phyloP scores from a whole-genome alignment of 2,797 vertebrate genomes.

The Onychomys torridus region DNA sequence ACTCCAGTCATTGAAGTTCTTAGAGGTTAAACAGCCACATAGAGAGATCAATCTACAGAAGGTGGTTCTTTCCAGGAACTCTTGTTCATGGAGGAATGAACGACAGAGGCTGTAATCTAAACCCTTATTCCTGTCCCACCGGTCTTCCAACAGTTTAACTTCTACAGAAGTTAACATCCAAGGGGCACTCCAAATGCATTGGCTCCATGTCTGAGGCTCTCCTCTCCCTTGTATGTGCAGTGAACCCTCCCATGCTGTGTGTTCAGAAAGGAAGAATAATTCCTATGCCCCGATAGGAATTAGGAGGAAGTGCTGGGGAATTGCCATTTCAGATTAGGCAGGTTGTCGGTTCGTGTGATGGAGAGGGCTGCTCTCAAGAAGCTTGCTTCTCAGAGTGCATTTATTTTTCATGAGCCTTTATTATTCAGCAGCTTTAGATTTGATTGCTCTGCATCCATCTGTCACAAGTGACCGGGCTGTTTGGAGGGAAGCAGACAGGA shows the following conservation, averaged over 20 bases:
- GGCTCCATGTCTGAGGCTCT: slow-evolving; percentile 36
- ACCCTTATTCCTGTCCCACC: slow-evolving; percentile 69
- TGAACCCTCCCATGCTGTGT: slow-evolving; percentile 43
- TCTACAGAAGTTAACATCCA: slow-evolving; percentile 76
- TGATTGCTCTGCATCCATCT: slow-evolving; percentile 40
- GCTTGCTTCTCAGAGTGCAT: slow-evolving; percentile 68
- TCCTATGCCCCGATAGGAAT: slow-evolving; percentile 75
- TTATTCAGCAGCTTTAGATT: slow-evolving; percentile 79
- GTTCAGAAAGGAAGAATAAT: slow-evolving; percentile 32
- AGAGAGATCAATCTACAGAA: neutral
- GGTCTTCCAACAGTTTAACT: slow-evolving; percentile 79
- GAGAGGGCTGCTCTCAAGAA: slow-evolving; percentile 74
- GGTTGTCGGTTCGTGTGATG: slow-evolving; percentile 29
- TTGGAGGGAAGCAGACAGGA: neutral
- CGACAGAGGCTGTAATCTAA: slow-evolving; percentile 72
- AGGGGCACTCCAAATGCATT: slow-evolving; percentile 75
- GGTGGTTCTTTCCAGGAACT: neutral
- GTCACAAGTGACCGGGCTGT: slow-evolving; percentile 51
- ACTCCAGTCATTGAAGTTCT: neutral
- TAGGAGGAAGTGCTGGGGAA: slow-evolving; percentile 72
- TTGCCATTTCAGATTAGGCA: slow-evolving; percentile 72
- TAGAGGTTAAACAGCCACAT: neutral
- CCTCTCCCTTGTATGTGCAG: slow-evolving; percentile 28
- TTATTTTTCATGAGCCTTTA: slow-evolving; percentile 77
- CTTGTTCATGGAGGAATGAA: neutral